Evolutionary conservation across 2,888 invertebrate genomes (phyloP).

Genomic region (Fissipunctia ypsillon): DNA sequence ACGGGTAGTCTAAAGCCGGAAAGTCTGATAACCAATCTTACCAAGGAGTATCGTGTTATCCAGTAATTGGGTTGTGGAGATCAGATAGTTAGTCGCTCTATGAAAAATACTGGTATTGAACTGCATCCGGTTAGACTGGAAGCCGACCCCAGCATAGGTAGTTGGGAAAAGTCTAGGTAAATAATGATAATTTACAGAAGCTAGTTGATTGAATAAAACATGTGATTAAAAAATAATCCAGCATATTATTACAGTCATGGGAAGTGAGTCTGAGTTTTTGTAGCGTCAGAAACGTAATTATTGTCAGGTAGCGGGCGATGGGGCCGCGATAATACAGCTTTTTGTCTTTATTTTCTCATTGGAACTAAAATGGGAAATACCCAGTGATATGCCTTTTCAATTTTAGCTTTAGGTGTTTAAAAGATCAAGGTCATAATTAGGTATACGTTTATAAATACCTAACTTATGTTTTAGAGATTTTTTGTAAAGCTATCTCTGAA

Average conservation of each 20-base stretch:
- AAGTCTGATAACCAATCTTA: background rate
- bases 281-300: slow-evolving; percentile 75
- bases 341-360: slow-evolving; percentile 82
- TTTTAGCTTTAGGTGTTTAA: slow-evolving; percentile 34
- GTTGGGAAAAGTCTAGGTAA: background rate
- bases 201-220: slow-evolving; percentile 55
- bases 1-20: background rate
- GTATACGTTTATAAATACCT: background rate
- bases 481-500: background rate
- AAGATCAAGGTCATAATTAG: slow-evolving; percentile 37
- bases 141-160: background rate
- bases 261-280: slow-evolving; percentile 85
- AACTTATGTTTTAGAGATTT: background rate
- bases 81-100: background rate
- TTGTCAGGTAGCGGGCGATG: slow-evolving; percentile 78
- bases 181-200: slow-evolving; percentile 17
- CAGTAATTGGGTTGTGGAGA: background rate
- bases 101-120: background rate
- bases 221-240: slow-evolving; percentile 64
- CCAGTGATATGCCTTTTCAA: slow-evolving; percentile 61
- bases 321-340: slow-evolving; percentile 79
- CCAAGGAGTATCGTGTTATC: background rate
- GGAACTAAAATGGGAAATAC: slow-evolving; percentile 74
- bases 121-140: background rate
- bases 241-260: slow-evolving; percentile 85